Evolutionary conservation across 1,140 invertebrate species (phyloP).

Genomic region (Idris sp.): DNA sequence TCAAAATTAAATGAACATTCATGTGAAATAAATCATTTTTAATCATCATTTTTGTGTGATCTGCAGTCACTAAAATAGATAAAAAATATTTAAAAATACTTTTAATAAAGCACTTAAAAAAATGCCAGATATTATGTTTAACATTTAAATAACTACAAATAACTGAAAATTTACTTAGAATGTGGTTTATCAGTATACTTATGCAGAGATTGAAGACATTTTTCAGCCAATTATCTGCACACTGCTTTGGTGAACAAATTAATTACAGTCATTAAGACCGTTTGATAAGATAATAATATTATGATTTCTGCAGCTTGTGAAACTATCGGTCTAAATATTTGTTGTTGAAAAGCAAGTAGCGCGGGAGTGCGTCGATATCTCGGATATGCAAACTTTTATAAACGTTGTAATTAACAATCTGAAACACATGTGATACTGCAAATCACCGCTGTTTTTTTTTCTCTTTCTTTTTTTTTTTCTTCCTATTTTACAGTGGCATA

Average conservation of each 20-base stretch:
- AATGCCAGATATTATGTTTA: too few species aligned
- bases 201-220: too few species aligned
- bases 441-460: conserved; percentile 31
- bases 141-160: too few species aligned
- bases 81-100: too few species aligned
- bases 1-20: too few species aligned
- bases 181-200: too few species aligned
- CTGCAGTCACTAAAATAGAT: too few species aligned
- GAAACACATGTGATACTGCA: conserved; percentile 25
- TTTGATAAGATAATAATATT: conserved; percentile 53
- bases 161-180: too few species aligned
- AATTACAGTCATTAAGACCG: conserved; percentile 58
- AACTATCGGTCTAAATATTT: conserved; percentile 33
- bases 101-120: too few species aligned
- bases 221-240: conserved; percentile 18
- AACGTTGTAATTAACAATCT: conserved; percentile 18
- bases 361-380: conserved; percentile 11
- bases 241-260: conserved; percentile 41
- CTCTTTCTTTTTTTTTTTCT: conserved; percentile 10
- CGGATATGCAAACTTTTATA: not conserved
- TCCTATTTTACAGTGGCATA: too few species aligned
- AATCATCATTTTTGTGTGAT: too few species aligned
- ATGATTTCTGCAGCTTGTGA: conserved; percentile 48
- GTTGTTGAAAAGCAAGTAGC: conserved; percentile 34
- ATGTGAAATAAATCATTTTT: too few species aligned